Evolutionary conservation across 2,797 vertebrate species (phyloP).

Genomic region (Parotocinclus haroldoi): DNA sequence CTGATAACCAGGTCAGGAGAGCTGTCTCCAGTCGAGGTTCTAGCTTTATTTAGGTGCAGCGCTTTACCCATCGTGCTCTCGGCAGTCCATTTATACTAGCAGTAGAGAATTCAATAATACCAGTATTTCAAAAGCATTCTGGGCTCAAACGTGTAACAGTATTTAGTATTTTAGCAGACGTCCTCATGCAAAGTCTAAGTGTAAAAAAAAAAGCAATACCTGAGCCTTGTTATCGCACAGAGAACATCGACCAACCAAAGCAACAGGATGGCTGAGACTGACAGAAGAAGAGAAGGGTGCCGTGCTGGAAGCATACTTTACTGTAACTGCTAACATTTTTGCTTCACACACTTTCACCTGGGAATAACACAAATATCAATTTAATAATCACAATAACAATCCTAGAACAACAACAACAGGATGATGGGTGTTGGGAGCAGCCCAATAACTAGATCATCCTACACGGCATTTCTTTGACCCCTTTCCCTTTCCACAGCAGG

Average conservation of each 20-base stretch:
- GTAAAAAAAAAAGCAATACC: slow-evolving; percentile 47
- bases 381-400: not conserved
- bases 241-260: slow-evolving; percentile 66
- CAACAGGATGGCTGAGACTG: slow-evolving; percentile 47
- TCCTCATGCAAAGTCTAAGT: too few species aligned
- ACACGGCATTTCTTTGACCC: too few species aligned
- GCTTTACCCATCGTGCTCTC: slow-evolving; percentile 52
- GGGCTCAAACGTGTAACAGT: too few species aligned
- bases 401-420: not conserved
- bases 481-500: too few species aligned
- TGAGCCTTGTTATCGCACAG: slow-evolving; percentile 57
- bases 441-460: too few species aligned
- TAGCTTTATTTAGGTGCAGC: slow-evolving; percentile 58
- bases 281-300: slow-evolving; percentile 41
- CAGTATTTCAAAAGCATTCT: too few species aligned
- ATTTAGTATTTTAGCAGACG: too few species aligned
- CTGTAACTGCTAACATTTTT: slow-evolving; percentile 59
- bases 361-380: not conserved
- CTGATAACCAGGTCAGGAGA: slow-evolving; percentile 62
- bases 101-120: not conserved
- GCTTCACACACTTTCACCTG: slow-evolving; percentile 64
- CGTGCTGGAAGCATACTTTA: slow-evolving; percentile 70
- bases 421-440: too few species aligned
- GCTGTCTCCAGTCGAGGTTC: slow-evolving; percentile 57
- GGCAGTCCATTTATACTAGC: slow-evolving; percentile 66